Evolutionary conservation across 1,140 invertebrate species (phyloP), one percentile per base, ranked within the genome.

Genomic region (Drosophila aff.): DNA sequence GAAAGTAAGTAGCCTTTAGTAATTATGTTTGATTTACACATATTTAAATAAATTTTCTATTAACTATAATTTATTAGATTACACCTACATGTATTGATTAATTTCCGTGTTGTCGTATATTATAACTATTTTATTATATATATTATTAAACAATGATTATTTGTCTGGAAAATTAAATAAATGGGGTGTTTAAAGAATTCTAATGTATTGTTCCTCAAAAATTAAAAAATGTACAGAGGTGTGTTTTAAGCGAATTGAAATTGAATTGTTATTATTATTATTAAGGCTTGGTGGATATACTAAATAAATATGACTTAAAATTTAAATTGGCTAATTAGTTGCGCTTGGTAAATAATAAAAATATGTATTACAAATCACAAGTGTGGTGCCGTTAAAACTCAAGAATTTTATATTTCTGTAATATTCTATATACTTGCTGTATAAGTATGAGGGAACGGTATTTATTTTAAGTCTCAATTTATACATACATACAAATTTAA

Each of bases 31-130:
- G 67, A 72, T 76, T 64, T 75, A 76, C 69, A 74, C 69, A 64
- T 74, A 63, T 75, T 57, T 58, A 62, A 64, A 72, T 76, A 63
- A 75, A 47, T 75, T 43, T 40, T 66, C 60, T 76, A 41, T 53
- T 75, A 76, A 75, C 61, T 76, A 64, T 55, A 75, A 76, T 76
- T 76, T 73, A 62, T 75, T 75, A 75, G 68, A 73, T 75, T 75
- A 75, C 69, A 75, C 49, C 72, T 75, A 75, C 72, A 62, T 63
- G 68, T 73, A 73, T 53, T 71, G 67, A 71, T 71, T 71, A 71
- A 69, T 71, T 71, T 71, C 40, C 62, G 62, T 71, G 62, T 71
- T 31, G 46, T 50, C 65, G 49, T 40, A 55, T 71, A 53, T 71
- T 71, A 71, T 44, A 71, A 71, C 67, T 71, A 53, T 71, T 53